Base-by-base conservation (phyloP, 2,797 vertebrate genomes). In the Carduelis carduelis region DNA sequence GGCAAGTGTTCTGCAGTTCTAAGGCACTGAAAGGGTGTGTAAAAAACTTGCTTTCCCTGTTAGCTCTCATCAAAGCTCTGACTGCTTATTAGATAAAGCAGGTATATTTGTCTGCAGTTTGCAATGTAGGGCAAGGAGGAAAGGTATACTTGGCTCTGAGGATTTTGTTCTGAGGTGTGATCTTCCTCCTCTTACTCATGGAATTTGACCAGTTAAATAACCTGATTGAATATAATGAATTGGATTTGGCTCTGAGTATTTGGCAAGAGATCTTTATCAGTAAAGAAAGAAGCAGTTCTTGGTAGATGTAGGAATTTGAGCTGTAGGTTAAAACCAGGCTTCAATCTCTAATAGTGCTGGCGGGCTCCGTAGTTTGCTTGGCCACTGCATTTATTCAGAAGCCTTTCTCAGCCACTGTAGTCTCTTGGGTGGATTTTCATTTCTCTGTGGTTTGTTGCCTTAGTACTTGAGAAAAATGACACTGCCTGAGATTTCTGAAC, bases 371-470 rank as follows among this genome's bases (percentile, higher is more conserved):
- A 53, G 57, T 66, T 93, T 78, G n/a, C 50, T 89, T 81, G 65
- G 61, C 68, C 93, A 61, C 50, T 89, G 50, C 28, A 22, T 94
- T 87, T 94, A 59, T 89, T 93, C 50, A 72, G 82, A 93, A 91
- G 53, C 32, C 28, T 76, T 95, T 93, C 59, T 52, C 1, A 0
- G 57, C 20, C 34, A 61, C 10, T 52, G 4, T 75, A 52, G 71
- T 91, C 79, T 86, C 68, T 83, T 71, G 69, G 55, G 72, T 76
- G 55, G 72, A 49, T 95, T 95, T 96, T 95, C 2, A 66, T 91
- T 85, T 94, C 79, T 93, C 76, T 55, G 69, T 47, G 41, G 39
- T 83, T 96, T 93, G 34, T 92, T 95, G 61, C 89, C 69, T 78
- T 71, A 87, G 21, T 87, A 83, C 76, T 88, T 86, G 47, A 96